Percentiles rank a stretch among this genome's conserved stretches.
phyloP scores from a whole-genome alignment of 2,113 vertebrate species.

The Microcebus ravelobensis region DNA sequence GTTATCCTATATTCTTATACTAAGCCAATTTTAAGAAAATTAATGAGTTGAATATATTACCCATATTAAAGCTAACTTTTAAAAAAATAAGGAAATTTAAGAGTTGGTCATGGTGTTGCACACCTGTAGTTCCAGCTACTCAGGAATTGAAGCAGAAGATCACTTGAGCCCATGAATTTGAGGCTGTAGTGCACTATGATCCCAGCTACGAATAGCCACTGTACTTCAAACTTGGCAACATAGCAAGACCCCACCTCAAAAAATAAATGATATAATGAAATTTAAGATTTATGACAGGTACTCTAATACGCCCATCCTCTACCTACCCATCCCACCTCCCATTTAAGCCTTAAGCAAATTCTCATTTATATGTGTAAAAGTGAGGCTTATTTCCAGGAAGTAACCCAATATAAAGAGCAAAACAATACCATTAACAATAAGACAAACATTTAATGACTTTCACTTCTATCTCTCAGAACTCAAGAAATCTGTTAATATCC shows the following conservation, averaged over 20 bases:
- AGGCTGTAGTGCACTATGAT: neutral
- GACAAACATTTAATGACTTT: neutral
- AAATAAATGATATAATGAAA: neutral
- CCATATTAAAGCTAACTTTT: constrained; percentile 11
- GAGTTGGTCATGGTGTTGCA: neutral
- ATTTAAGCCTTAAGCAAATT: constrained; percentile 42
- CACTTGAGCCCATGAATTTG: neutral
- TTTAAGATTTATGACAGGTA: neutral
- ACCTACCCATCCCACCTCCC: neutral
- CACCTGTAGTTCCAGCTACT: neutral
- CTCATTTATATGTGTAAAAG: constrained; percentile 32
- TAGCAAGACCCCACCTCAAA: neutral
- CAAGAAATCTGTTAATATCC: neutral
- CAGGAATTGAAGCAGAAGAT: neutral
- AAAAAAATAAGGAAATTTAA: neutral
- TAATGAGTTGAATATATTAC: neutral
- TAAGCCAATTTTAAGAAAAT: constrained; percentile 23
- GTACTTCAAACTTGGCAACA: neutral
- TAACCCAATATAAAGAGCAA: neutral
- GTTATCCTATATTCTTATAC: neutral
- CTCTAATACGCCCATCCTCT: neutral
- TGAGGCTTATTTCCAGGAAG: constrained; percentile 12
- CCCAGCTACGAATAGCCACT: no score
- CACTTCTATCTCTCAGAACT: constrained; percentile 43
- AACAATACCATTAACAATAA: neutral